phyloP scores from a whole-genome alignment of 2,888 invertebrate species.

The Noctua pronuba region DNA sequence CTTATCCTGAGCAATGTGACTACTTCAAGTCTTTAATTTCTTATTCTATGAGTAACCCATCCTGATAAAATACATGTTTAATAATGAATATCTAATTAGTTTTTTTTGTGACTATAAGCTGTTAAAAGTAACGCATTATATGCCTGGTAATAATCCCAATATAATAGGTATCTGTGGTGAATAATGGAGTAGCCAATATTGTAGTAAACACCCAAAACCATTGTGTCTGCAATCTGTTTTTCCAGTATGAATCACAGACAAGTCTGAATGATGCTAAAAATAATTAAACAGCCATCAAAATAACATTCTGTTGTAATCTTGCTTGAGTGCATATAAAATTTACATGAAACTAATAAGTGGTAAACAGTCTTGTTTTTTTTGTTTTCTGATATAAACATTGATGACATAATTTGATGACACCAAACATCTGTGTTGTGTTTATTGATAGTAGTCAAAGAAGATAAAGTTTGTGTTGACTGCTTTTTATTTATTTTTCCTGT shows the following conservation, averaged over 20 bases:
- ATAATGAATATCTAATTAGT: background rate
- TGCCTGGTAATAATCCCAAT: background rate
- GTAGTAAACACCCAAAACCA: conserved; percentile 41
- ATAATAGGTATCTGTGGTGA: conserved; percentile 19
- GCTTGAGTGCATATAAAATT: background rate
- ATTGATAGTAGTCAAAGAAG: background rate
- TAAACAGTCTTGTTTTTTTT: background rate
- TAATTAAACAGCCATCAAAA: background rate
- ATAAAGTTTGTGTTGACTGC: background rate
- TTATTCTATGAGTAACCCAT: background rate
- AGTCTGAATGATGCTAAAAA: conserved; percentile 8
- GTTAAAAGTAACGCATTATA: background rate
- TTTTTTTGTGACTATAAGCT: conserved; percentile 1
- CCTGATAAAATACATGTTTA: background rate
- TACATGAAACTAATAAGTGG: background rate
- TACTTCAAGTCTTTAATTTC: background rate
- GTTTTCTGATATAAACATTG: conserved; percentile 22
- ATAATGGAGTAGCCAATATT: conserved; percentile 24
- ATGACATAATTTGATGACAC: conserved; percentile 14
- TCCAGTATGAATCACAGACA: conserved; percentile 35
- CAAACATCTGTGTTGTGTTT: conserved; percentile 25
- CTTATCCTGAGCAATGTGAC: background rate
- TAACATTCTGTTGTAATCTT: conserved; percentile 10
- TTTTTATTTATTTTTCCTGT: background rate
- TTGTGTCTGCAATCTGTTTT: conserved; percentile 8